Conservation (phyloP, 2,888 invertebrate genomes). For the Hydropsyche betteni region DNA sequence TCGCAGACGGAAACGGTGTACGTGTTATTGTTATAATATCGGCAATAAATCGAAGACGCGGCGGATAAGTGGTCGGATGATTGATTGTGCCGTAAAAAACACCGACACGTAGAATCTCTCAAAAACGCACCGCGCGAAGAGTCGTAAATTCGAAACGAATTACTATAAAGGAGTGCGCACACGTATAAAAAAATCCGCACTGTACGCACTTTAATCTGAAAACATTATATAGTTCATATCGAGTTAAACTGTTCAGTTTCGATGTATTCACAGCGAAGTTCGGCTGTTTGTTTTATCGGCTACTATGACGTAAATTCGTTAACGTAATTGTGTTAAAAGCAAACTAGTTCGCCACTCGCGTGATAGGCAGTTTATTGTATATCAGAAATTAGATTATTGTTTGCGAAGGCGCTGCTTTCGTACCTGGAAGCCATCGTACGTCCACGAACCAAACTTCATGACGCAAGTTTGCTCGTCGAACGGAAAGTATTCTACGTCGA, state of each 20-base stretch:
- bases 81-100: slow-evolving; percentile 34
- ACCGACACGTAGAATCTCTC: not conserved
- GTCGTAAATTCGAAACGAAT: no score
- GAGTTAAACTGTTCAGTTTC: no score
- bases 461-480: slow-evolving; percentile 89
- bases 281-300: no score
- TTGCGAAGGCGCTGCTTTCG: slow-evolving; percentile 42
- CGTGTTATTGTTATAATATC: slow-evolving; percentile 22
- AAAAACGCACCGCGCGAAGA: no score
- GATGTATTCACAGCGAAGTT: no score
- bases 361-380: not conserved
- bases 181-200: no score
- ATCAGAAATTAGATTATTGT: not conserved
- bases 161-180: no score
- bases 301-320: no score
- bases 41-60: slow-evolving; percentile 29
- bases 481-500: slow-evolving; percentile 86
- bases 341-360: no score
- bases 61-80: slow-evolving; percentile 21
- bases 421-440: slow-evolving; percentile 85
- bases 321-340: no score
- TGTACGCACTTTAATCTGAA: no score
- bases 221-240: no score
- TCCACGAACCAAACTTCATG: slow-evolving; percentile 88
- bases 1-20: not conserved